A percentile compares a stretch with the other conserved stretches of the same genome.
Conservation (phyloP, 2,888 invertebrate species). For the Metallyticus violacea region DNA sequence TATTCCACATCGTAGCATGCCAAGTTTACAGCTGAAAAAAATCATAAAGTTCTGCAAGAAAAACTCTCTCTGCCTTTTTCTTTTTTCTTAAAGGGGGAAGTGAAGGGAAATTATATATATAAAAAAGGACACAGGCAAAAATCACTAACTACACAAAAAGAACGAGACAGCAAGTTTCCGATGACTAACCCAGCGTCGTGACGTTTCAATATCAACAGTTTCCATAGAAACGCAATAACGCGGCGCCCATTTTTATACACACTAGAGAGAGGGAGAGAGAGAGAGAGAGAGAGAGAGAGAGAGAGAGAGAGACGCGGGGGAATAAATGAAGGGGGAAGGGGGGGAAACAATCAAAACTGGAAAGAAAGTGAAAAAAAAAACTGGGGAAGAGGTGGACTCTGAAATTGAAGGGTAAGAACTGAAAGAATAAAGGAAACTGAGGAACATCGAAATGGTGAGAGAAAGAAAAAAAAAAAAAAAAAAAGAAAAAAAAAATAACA, state of each 20-base stretch:
- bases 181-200: conserved; percentile 6
- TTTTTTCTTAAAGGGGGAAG: background rate
- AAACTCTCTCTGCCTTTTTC: background rate
- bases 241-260: conserved; percentile 19
- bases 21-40: background rate
- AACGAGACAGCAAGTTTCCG: background rate
- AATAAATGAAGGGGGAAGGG: conserved; percentile 7
- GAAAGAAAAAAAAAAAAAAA: background rate
- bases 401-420: background rate
- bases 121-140: background rate
- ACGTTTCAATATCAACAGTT: conserved; percentile 16
- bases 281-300: background rate
- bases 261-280: background rate
- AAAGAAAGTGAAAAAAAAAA: background rate
- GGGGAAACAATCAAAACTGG: background rate
- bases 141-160: conserved; percentile 16
- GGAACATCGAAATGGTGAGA: conserved; percentile 3
- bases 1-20: background rate
- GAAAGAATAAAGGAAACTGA: background rate
- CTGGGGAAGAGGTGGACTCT: background rate
- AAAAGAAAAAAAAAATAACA: background rate
- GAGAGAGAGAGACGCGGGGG: background rate
- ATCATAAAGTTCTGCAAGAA: background rate
- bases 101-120: background rate
- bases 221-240: conserved; percentile 15